Conservation (phyloP, 1,140 invertebrate genomes). For the Streblospio benedicti region DNA sequence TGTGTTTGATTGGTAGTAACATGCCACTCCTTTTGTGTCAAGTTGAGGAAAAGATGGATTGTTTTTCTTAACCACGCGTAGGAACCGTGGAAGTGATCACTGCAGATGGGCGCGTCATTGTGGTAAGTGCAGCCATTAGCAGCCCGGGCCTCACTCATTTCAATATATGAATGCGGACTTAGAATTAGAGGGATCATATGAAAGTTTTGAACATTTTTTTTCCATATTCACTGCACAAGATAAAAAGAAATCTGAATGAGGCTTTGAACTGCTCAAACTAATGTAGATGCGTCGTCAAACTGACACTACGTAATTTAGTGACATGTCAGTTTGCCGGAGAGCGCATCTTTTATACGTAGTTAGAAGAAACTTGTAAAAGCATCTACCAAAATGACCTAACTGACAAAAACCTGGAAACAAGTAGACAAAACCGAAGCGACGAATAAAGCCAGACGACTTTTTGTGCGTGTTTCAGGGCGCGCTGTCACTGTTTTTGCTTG, state of each 20-base stretch:
- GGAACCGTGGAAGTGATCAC: slow-evolving; percentile 89
- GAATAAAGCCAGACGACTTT: slow-evolving; percentile 17
- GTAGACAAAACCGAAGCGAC: not conserved
- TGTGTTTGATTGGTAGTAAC: too few relatives aligned
- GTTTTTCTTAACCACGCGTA: slow-evolving; percentile 48
- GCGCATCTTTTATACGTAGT: not conserved
- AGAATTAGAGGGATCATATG: slow-evolving; percentile 18
- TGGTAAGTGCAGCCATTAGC: slow-evolving; percentile 58
- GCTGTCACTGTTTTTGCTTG: slow-evolving; percentile 20
- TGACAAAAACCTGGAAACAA: not conserved
- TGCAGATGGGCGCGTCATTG: slow-evolving; percentile 87
- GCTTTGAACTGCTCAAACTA: not conserved
- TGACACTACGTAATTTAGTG: not conserved
- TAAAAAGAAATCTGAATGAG: not conserved
- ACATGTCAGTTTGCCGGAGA: not conserved
- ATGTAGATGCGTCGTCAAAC: not conserved
- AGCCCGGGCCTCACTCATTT: not conserved
- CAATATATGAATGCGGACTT: slow-evolving; percentile 7
- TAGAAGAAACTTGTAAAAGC: not conserved
- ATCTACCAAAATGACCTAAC: not conserved
- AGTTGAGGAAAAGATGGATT: too few relatives aligned
- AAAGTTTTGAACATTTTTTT: not conserved
- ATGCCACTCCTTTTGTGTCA: too few relatives aligned
- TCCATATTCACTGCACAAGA: not conserved
- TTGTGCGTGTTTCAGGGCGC: not conserved